Evolutionary conservation across 2,888 invertebrate genomes (phyloP).

Genomic region (Fabriciana adippe): DNA sequence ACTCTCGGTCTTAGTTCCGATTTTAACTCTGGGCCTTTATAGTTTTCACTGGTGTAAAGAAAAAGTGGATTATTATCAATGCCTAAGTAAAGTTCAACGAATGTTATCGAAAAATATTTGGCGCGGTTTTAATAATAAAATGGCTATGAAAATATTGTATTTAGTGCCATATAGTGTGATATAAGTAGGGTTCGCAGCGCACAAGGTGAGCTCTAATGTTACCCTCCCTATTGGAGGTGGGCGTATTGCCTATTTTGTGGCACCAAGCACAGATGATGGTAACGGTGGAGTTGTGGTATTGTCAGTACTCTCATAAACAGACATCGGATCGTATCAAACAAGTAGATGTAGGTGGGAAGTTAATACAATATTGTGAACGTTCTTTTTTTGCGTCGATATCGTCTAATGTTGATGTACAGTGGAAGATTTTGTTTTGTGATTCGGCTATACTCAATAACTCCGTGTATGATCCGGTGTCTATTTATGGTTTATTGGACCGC

Average conservation of each 20-base stretch:
- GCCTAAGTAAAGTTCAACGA: slow-evolving; percentile 6
- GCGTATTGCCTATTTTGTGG: slow-evolving; percentile 80
- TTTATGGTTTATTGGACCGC: slow-evolving; percentile 45
- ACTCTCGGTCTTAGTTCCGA: slow-evolving; percentile 31
- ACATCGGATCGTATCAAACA: not conserved
- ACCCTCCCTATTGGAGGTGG: slow-evolving; percentile 82
- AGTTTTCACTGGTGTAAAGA: slow-evolving; percentile 14
- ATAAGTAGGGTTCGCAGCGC: slow-evolving; percentile 79
- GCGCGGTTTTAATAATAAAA: slow-evolving; percentile 7
- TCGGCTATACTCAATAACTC: not conserved
- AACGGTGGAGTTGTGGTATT: slow-evolving; percentile 66
- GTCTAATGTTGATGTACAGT: not conserved
- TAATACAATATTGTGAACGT: no score
- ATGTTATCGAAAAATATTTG: not conserved
- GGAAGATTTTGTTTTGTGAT: not conserved
- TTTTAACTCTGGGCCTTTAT: slow-evolving; percentile 12
- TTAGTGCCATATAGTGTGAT: slow-evolving; percentile 62
- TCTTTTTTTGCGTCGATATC: no score
- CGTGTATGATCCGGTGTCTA: not conserved
- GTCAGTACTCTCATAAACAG: slow-evolving; percentile 48
- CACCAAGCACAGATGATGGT: slow-evolving; percentile 78
- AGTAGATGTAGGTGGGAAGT: not conserved
- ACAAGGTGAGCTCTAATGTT: slow-evolving; percentile 81
- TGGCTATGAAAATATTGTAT: slow-evolving; percentile 42
- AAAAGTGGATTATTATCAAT: slow-evolving; percentile 8